Percentiles rank a stretch among this genome's conserved stretches.
Conservation (phyloP, 1,140 invertebrate species). For the Rhopalosiphum padi region DNA sequence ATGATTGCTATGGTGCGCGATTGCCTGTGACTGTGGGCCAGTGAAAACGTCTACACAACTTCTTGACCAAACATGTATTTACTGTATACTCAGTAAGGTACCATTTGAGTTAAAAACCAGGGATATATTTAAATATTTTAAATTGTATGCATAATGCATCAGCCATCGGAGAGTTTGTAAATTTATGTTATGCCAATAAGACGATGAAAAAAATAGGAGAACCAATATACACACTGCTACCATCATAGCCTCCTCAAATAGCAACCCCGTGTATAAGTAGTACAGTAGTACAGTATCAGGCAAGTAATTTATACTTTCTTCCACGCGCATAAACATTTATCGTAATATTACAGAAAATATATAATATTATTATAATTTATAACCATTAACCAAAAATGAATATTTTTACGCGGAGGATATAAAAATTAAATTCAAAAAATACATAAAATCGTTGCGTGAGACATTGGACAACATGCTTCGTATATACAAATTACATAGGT, state of each 20-base stretch:
- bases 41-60: not conserved
- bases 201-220: too few relatives aligned
- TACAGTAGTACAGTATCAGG: too few relatives aligned
- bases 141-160: too few relatives aligned
- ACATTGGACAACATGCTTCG: slow-evolving; percentile 13
- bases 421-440: not conserved
- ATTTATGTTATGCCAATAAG: too few relatives aligned
- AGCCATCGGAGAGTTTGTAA: too few relatives aligned
- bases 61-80: not conserved
- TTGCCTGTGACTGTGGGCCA: not conserved
- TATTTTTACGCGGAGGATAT: not conserved
- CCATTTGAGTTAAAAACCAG: not conserved
- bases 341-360: not conserved
- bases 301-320: not conserved
- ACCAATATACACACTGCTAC: too few relatives aligned
- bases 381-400: not conserved
- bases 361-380: not conserved
- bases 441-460: not conserved
- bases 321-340: not conserved
- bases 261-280: too few relatives aligned
- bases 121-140: too few relatives aligned
- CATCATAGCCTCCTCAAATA: too few relatives aligned
- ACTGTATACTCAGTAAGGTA: not conserved
- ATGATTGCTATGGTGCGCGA: not conserved
- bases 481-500: not conserved